Evolutionary conservation across 2,113 vertebrate genomes (phyloP), one percentile per base, ranked within the genome.

Genomic region (Uria lomvia): DNA sequence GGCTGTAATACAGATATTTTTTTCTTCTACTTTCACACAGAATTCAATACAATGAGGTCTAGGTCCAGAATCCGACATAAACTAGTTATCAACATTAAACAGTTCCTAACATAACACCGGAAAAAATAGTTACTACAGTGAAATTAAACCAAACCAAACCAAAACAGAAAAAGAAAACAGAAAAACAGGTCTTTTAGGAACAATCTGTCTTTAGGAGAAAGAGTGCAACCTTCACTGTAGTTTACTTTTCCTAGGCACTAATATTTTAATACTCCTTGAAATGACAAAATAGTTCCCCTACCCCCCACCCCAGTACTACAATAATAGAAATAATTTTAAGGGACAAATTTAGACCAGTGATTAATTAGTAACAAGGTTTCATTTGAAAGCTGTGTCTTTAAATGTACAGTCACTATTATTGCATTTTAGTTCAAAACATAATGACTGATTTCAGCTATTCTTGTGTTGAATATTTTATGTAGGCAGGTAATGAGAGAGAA

Each of bases 221-320:
- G 40, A 70, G 5, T 56, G 18, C 6, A 68, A 11, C 3, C 3
- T 68, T 72, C 4, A 15, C 9, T 34, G 8, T 42, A 72, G 20
- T 56, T 78, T 47, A 34, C 5, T 59, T 79, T 40, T 55, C 19
- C 15, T 47, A n/a, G 20, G 11, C 32, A 26, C 4, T 52, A 56
- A 23, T 55, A 38, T 88, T 86, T 71, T 60, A 60, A 72, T 26
- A 30, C 3, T 59, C 72, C 2, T n/a, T 59, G 20, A 76, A 92
- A 86, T 68, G 2, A 63, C 8, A 60, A 63, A 77, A 86, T 50
- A 32, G 0, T 0, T 40, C 5, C 9, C 3, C 8, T 1, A 36
- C 9, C 6, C 8, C 21, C 34, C 22, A 7, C 15, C 8, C 6
- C 6, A 43, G 11, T 45, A 65, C 6, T 36, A 27, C 15, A 74